Base-by-base conservation (phyloP, 2,797 vertebrate species). In the Ctenopoma kingsleyae region DNA sequence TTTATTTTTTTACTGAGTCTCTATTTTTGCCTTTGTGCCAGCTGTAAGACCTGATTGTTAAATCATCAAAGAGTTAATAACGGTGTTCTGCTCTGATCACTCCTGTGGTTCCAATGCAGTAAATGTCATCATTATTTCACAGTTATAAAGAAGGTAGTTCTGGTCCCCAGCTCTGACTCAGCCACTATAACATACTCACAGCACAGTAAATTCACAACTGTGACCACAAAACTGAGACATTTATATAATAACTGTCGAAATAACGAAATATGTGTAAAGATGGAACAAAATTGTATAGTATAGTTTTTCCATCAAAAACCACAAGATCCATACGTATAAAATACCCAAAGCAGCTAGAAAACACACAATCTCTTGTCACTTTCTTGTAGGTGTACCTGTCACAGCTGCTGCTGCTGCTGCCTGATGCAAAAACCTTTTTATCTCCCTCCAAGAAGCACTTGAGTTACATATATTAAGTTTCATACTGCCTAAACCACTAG, bases 31-130 rank as follows among this genome's bases (percentile, higher is more conserved):
- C n/a, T 36, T 7, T 40, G 9, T 40, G 47, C 15, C 46, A 20
- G 46, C 57, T 63, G 1, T 58, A 46, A 41, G 46, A 75, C 50
- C 23, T 52, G 36, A 43, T 64, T 52, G 17, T 40, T 53, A 7
- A 67, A 60, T 52, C n/a, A 32, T 53, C n/a, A 62, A 51, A 60
- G 40, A 76, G 20, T 38, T 57, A 58, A 41, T 58, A 30, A 67
- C 6, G 35, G 50, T 25, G 38, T 55, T 67, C 23, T 62, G 61
- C 53, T 68, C 46, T 32, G 8, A 72, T 56, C 25, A 44, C 72
- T 74, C 48, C 65, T 53, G 53, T 50, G 71, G 66, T 38, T 67
- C 73, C 70, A 67, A 27, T 81, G 44, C 70, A 68, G 81, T 77
- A 74, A 61, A 66, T 53, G 70, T 72, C 67, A 48, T 73, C 65